These are phyloP conservation scores for Zonotrichia leucophrys DNA, from an alignment of 2,113 vertebrate genomes.

Conservation along the genomic window DNA sequence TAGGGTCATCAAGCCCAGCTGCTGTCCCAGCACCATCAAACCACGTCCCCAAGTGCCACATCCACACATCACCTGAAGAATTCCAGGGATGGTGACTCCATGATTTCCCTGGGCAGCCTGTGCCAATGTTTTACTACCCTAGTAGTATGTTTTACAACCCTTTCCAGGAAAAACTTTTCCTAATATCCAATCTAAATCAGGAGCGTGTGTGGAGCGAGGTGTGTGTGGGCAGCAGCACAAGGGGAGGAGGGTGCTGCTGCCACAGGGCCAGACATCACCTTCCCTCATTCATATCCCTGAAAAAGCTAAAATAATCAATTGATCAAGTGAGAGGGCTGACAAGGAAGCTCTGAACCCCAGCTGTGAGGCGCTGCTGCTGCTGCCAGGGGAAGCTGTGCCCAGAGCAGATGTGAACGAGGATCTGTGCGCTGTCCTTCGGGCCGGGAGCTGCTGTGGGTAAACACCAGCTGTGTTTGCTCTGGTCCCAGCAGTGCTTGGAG, in stretches of 20 bases:
- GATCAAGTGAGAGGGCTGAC: neutral
- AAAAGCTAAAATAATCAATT: neutral
- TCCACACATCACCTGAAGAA: neutral
- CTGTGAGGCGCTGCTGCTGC: neutral
- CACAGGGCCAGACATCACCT: neutral
- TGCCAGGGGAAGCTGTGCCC: neutral
- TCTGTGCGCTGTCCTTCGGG: rapidly evolving
- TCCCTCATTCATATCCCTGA: neutral
- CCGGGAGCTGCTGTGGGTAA: neutral
- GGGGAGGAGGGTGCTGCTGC: neutral
- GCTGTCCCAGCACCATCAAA: neutral
- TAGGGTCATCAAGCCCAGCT: neutral
- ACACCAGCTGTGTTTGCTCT: conserved; percentile 56
- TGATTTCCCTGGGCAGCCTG: neutral
- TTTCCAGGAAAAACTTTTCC: rapidly evolving
- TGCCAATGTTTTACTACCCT: neutral
- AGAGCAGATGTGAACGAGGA: neutral
- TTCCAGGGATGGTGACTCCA: neutral
- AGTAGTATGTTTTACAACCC: neutral
- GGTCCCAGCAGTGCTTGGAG: neutral
- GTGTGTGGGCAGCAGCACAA: rapidly evolving
- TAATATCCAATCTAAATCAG: neutral
- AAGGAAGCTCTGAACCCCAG: neutral
- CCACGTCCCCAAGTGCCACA: neutral
- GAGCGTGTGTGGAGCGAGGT: neutral